Conservation (phyloP, 2,797 vertebrate species). For the Varecia variegata region DNA sequence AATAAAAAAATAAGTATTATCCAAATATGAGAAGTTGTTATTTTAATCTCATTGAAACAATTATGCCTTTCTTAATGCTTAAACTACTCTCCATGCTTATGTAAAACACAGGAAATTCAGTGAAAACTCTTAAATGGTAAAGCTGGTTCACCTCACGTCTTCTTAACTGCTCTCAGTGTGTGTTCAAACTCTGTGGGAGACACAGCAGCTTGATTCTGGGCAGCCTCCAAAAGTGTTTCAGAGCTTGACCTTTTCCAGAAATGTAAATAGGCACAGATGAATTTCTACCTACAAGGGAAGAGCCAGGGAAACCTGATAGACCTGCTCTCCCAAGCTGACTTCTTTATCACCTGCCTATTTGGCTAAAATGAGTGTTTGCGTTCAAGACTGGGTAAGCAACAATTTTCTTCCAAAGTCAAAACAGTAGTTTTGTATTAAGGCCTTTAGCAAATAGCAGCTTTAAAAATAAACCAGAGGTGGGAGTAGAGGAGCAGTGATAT, state of each 20-base stretch:
- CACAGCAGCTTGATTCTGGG: not conserved
- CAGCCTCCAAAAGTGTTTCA: not conserved
- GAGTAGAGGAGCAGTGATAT: not conserved
- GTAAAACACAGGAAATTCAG: not conserved
- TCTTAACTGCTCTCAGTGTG: not conserved
- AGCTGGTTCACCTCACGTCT: not conserved
- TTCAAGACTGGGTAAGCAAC: not conserved
- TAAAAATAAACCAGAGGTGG: not conserved
- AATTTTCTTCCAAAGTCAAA: constrained; percentile 22
- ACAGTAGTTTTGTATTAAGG: not conserved
- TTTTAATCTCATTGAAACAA: constrained; percentile 28
- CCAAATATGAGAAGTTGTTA: not conserved
- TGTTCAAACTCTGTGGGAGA: not conserved
- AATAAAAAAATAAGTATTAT: no score
- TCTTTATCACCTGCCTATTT: constrained; percentile 9
- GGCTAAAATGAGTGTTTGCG: not conserved
- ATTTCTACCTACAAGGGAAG: not conserved
- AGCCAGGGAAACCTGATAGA: not conserved
- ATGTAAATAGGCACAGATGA: constrained; percentile 40
- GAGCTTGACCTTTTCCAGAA: constrained; percentile 48
- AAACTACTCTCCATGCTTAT: not conserved
- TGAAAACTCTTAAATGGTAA: not conserved
- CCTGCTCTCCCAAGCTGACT: not conserved
- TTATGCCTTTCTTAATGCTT: not conserved
- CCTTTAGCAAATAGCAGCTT: constrained; percentile 25